These are phyloP conservation scores for Drosophila borborema DNA, from an alignment of 2,888 invertebrate genomes.

Conservation along the genomic window DNA sequence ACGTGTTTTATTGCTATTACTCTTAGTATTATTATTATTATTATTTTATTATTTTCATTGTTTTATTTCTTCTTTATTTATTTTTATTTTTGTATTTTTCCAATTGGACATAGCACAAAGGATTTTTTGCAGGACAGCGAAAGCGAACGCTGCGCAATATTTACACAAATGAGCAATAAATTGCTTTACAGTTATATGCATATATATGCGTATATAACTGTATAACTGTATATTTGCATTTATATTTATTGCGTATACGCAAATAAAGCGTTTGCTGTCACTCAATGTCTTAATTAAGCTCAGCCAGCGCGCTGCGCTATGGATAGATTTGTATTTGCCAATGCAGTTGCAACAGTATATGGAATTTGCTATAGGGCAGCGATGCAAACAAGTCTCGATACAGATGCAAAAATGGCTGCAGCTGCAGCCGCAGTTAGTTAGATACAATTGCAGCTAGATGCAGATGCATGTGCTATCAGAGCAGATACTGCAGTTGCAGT, in stretches of 20 bases:
- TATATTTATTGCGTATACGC: constrained; percentile 12
- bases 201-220: neutral
- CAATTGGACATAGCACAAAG: constrained; percentile 17
- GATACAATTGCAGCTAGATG: neutral
- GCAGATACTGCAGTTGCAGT: neutral
- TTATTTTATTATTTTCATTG: neutral
- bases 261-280: constrained; percentile 54
- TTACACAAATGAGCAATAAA: constrained; percentile 48
- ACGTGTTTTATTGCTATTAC: constrained; percentile 45
- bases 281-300: constrained; percentile 66
- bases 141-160: constrained; percentile 11
- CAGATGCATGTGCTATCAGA: neutral
- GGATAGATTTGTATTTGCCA: neutral
- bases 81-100: neutral
- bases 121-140: constrained; percentile 5
- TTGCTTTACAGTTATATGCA: neutral
- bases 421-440: neutral
- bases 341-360: constrained; percentile 5
- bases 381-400: neutral
- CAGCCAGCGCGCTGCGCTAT: neutral
- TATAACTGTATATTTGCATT: neutral
- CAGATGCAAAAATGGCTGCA: neutral
- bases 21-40: constrained; percentile 1
- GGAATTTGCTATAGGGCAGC: neutral
- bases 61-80: neutral